Percentiles rank a stretch among this genome's conserved stretches.
Evolutionary conservation across 2,888 invertebrate species (phyloP).

Genomic region (Branchipolynoe longqiensis): DNA sequence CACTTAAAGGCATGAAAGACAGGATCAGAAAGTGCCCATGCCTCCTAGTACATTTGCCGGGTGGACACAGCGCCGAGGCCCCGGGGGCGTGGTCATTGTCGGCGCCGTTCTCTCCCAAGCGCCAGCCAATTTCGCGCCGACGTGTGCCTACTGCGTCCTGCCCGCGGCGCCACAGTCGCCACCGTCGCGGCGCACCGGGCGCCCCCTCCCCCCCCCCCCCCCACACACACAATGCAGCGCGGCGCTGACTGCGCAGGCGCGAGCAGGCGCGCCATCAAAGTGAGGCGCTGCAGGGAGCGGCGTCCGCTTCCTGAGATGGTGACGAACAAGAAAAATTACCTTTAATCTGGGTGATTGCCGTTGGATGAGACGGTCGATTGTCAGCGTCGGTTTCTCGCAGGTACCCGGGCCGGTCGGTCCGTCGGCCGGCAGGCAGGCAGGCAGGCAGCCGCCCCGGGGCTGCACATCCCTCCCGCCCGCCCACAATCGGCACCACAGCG

Average conservation of each 20-base stretch:
- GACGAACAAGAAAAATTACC: constrained; percentile 58
- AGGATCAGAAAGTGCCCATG: constrained; percentile 55
- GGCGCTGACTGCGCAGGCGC: constrained; percentile 17
- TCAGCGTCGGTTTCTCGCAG: constrained; percentile 30
- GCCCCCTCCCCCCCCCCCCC: no score
- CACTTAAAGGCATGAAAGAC: constrained; percentile 57
- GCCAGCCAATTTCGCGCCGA: constrained; percentile 55
- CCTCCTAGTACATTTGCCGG: constrained; percentile 51
- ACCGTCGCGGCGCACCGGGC: no score
- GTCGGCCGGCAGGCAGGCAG: constrained; percentile 7
- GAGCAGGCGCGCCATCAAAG: constrained; percentile 31
- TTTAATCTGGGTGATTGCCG: constrained; percentile 57
- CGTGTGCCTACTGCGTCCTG: constrained; percentile 21
- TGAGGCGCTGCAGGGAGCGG: not conserved
- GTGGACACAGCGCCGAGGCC: constrained; percentile 37
- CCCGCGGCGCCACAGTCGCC: constrained; percentile 6
- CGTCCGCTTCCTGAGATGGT: constrained; percentile 37
- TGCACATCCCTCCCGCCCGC: no score
- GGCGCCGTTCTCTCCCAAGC: constrained; percentile 37
- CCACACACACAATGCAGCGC: constrained; percentile 44
- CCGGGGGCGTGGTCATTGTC: constrained; percentile 43
- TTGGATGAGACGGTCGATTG: constrained; percentile 53
- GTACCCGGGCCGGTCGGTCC: constrained; percentile 12
- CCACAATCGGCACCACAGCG: not conserved
- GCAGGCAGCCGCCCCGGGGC: not conserved